Evolutionary conservation across 2,797 vertebrate genomes (phyloP), one percentile per base, ranked within the genome.

Genomic region (Cottoperca gobio): DNA sequence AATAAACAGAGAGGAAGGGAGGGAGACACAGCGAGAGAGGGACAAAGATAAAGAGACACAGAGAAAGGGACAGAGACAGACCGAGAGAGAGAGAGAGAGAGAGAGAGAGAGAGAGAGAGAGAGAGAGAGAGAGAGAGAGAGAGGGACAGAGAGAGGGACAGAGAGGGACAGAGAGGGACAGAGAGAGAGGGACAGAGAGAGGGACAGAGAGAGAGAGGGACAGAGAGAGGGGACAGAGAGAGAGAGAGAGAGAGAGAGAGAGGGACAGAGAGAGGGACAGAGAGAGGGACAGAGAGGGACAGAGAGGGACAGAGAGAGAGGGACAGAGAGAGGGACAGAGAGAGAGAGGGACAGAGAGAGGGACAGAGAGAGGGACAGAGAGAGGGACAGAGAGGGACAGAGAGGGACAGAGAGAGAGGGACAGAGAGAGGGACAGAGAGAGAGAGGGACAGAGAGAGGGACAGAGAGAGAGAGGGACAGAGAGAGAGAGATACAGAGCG

Each of bases 221-320:
- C n/a, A n/a, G n/a, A n/a, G n/a, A 16, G 13, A 54, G 50, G 53
- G 14, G n/a, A n/a, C n/a, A 60, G 48, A 59, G 52, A 33, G 54
- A 55, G 42, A 53, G 61, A 74, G 21, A 23, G 9, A 61, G 69
- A 55, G 60, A 79, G 60, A 74, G n/a, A 72, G 45, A 37, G 70
- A 43, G 28, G n/a, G 68, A 63, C 9, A 48, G 50, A n/a, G n/a
- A n/a, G n/a, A n/a, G n/a, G n/a, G n/a, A n/a, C n/a, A n/a, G n/a
- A n/a, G n/a, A n/a, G n/a, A n/a, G n/a, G n/a, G n/a, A n/a, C n/a
- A n/a, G n/a, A n/a, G n/a, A n/a, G n/a, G n/a, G n/a, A 16, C 13
- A 54, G 50, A 53, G 14, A 60, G 48, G 59, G 52, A 33, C 54
- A 55, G 42, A 53, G 61, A 74, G 21, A 23, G 9, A 61, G 69